These are phyloP conservation scores for Aurelia sp. DNA, from an alignment of 30 jellyfish, hydroid and myxozoan genomes.

Conservation along the genomic window DNA sequence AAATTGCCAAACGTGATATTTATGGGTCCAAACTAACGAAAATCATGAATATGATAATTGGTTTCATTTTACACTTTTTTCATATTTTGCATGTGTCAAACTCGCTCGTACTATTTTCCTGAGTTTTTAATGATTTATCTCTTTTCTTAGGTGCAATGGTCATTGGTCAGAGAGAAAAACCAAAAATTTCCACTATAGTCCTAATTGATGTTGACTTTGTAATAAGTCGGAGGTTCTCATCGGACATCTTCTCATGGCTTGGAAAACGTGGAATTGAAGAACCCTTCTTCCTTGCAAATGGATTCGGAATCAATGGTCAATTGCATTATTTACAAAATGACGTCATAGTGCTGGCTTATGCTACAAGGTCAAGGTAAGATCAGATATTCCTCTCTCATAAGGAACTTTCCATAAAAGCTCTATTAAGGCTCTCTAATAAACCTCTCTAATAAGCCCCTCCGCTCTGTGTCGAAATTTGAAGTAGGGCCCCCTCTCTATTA, in stretches of 20 bases:
- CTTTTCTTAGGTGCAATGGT: constrained; percentile 64
- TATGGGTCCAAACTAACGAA: too few species aligned
- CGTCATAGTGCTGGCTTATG: constrained; percentile 84
- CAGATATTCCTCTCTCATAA: too few species aligned
- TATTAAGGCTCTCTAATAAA: too few species aligned
- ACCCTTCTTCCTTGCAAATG: constrained; percentile 59
- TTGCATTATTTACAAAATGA: constrained; percentile 65
- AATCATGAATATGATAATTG: too few species aligned
- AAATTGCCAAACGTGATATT: too few species aligned
- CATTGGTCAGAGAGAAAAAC: constrained; percentile 8
- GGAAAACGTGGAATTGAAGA: constrained; percentile 69
- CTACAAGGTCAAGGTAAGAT: constrained; percentile 71
- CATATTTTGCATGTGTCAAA: too few species aligned
- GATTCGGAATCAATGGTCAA: constrained; percentile 50
- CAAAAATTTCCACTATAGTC: constrained; percentile 43
- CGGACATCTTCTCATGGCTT: constrained; percentile 82
- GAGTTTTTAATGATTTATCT: background rate
- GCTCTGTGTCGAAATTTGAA: too few species aligned
- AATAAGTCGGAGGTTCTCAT: constrained; percentile 55
- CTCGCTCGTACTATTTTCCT: background rate
- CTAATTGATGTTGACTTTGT: constrained; percentile 75
- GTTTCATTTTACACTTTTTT: too few species aligned
- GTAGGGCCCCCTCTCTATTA: too few species aligned
- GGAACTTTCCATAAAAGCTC: too few species aligned
- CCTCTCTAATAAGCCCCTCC: too few species aligned